phyloP scores from a whole-genome alignment of 1,140 invertebrate genomes.

The Drosophila nasuta region DNA sequence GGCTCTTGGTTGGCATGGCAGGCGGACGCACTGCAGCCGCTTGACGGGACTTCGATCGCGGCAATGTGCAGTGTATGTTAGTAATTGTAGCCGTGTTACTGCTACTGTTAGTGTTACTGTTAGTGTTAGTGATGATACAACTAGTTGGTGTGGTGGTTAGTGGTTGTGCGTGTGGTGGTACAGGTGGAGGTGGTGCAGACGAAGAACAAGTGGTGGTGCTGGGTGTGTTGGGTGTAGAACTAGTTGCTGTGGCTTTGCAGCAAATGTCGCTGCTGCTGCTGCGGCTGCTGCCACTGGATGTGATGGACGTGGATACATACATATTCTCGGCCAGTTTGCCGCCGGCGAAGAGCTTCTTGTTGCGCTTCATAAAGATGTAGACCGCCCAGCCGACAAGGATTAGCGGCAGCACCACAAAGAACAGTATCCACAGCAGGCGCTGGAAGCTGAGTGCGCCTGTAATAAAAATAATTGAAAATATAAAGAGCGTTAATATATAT shows the following conservation, averaged over 20 bases:
- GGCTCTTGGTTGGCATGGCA: slow-evolving; percentile 64
- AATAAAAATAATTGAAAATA: slow-evolving; percentile 64
- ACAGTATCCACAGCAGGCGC: slow-evolving; percentile 92
- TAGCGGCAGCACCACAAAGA: slow-evolving; percentile 92
- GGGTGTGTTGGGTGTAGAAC: slow-evolving; percentile 34
- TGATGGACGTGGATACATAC: slow-evolving; percentile 88
- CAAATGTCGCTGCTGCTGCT: slow-evolving; percentile 53
- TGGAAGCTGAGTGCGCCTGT: slow-evolving; percentile 90
- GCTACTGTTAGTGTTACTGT: slow-evolving; percentile 4
- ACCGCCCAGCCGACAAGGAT: slow-evolving; percentile 88
- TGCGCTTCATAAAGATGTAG: slow-evolving; percentile 88
- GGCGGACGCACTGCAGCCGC: slow-evolving; percentile 64
- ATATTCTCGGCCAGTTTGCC: slow-evolving; percentile 89
- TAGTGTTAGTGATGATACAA: slow-evolving; percentile 5
- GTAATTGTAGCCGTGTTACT: slow-evolving; percentile 64
- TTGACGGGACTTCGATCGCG: slow-evolving; percentile 57
- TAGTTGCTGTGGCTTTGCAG: slow-evolving; percentile 31
- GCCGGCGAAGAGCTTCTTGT: slow-evolving; percentile 87
- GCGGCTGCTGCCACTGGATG: slow-evolving; percentile 49
- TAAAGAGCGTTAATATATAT: not conserved
- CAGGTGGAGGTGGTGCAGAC: slow-evolving; percentile 24
- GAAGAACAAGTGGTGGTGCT: slow-evolving; percentile 38
- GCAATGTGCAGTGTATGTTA: slow-evolving; percentile 69
- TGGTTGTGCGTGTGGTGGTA: slow-evolving; percentile 32
- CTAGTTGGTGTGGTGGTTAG: slow-evolving; percentile 32